phyloP scores from a whole-genome alignment of 2,113 vertebrate species.

The Brachypteracias leptosomus region DNA sequence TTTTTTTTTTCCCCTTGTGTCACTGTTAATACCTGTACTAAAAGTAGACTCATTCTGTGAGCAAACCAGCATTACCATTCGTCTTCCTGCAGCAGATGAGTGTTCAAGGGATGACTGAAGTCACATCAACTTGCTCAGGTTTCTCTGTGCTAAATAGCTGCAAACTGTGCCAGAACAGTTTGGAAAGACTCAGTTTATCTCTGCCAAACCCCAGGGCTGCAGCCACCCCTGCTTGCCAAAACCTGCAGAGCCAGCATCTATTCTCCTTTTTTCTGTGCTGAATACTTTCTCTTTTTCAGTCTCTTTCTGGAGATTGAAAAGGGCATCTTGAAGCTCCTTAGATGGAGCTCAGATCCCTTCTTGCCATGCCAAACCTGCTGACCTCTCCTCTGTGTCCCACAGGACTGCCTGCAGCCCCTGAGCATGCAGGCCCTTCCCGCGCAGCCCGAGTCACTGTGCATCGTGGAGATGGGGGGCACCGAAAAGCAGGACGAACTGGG shows the following conservation, averaged over 20 bases:
- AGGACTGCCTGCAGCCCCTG: conserved; percentile 96
- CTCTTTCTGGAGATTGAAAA: background rate
- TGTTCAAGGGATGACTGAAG: background rate
- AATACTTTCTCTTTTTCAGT: too few relatives aligned
- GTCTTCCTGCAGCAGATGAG: background rate
- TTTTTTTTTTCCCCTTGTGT: background rate
- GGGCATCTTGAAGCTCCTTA: background rate
- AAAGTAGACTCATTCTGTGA: background rate
- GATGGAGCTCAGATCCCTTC: background rate
- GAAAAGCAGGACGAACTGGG: conserved; percentile 97
- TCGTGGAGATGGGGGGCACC: conserved; percentile 97
- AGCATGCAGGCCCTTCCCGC: conserved; percentile 98
- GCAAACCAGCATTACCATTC: background rate
- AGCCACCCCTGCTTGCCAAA: background rate
- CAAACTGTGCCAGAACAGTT: background rate
- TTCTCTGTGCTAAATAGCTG: background rate
- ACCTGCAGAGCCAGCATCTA: background rate
- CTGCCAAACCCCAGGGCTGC: background rate
- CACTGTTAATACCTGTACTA: background rate
- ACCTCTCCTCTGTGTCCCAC: background rate
- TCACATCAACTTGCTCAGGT: background rate
- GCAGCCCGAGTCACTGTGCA: conserved; percentile 94
- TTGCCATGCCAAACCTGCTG: background rate
- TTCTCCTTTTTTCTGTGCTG: background rate
- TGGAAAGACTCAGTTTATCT: background rate